Conservation (phyloP, 1,140 invertebrate genomes). For the Drosophila miranda region DNA sequence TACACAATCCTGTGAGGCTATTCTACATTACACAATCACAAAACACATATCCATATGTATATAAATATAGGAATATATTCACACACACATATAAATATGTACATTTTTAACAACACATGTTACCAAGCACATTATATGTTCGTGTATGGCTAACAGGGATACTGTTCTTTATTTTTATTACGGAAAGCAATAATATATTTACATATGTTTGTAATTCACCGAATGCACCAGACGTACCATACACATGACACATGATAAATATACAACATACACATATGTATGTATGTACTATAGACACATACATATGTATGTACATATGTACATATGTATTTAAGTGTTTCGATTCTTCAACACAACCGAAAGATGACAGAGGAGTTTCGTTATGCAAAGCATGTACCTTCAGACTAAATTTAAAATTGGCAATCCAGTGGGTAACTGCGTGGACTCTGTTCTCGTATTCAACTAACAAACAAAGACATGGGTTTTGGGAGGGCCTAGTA, state of each 20-base stretch:
- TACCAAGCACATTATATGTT: no score
- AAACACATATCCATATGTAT: neutral
- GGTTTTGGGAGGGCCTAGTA: slow-evolving; percentile 1
- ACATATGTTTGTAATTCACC: slow-evolving; percentile 3
- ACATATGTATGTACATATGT: slow-evolving; percentile 19
- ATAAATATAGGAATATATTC: neutral
- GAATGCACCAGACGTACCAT: slow-evolving; percentile 6
- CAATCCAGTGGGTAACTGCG: slow-evolving; percentile 15
- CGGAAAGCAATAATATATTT: slow-evolving; percentile 7
- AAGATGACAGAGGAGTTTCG: slow-evolving; percentile 36
- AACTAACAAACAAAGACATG: slow-evolving; percentile 19
- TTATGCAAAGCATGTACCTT: slow-evolving; percentile 54
- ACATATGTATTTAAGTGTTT: slow-evolving; percentile 19
- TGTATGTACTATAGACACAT: neutral
- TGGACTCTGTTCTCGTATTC: slow-evolving; percentile 11
- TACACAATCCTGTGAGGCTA: no score
- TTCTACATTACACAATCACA: no score
- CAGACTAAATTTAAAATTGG: slow-evolving; percentile 62
- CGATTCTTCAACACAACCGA: slow-evolving; percentile 24
- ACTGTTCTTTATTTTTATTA: neutral
- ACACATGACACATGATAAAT: no score
- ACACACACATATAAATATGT: neutral
- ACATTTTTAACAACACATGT: neutral
- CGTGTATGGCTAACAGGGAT: neutral
- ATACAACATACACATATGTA: slow-evolving; percentile 1